Evolutionary conservation across 2,888 invertebrate species (phyloP).

Genomic region (Linnaemya vulpina): DNA sequence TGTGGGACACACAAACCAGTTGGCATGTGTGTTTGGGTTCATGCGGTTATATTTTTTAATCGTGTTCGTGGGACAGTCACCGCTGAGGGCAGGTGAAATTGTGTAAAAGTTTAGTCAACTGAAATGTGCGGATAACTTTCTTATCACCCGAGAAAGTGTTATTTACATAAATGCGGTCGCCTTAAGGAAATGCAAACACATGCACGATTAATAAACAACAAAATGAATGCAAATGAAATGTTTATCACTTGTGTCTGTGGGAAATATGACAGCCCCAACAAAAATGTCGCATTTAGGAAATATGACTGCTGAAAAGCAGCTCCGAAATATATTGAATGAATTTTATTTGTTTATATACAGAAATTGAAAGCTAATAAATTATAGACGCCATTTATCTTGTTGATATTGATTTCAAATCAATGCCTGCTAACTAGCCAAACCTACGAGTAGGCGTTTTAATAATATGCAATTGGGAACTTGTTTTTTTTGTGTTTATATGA

Average conservation of each 20-base stretch:
- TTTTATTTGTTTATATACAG: too few relatives aligned
- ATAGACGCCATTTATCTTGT: too few relatives aligned
- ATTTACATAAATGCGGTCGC: background rate
- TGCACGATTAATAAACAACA: background rate
- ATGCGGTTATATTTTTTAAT: background rate
- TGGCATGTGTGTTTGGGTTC: background rate
- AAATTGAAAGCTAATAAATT: too few relatives aligned
- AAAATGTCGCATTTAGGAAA: too few relatives aligned
- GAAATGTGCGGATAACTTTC: conserved; percentile 10
- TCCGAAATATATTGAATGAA: too few relatives aligned
- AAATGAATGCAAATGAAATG: background rate
- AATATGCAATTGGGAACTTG: too few relatives aligned
- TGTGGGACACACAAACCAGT: background rate
- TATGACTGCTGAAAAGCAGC: too few relatives aligned
- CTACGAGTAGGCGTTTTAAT: too few relatives aligned
- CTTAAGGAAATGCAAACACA: background rate
- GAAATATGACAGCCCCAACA: too few relatives aligned
- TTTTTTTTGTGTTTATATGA: too few relatives aligned
- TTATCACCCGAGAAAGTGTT: conserved; percentile 6
- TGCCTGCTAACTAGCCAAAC: too few relatives aligned
- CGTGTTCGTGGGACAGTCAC: background rate
- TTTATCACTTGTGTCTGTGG: background rate
- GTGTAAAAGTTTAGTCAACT: conserved; percentile 31
- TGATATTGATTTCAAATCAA: too few relatives aligned
- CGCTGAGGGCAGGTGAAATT: conserved; percentile 19